These are phyloP conservation scores for Grammomys dolichurus DNA, from an alignment of 2,113 vertebrate species.

Conservation along the genomic window DNA sequence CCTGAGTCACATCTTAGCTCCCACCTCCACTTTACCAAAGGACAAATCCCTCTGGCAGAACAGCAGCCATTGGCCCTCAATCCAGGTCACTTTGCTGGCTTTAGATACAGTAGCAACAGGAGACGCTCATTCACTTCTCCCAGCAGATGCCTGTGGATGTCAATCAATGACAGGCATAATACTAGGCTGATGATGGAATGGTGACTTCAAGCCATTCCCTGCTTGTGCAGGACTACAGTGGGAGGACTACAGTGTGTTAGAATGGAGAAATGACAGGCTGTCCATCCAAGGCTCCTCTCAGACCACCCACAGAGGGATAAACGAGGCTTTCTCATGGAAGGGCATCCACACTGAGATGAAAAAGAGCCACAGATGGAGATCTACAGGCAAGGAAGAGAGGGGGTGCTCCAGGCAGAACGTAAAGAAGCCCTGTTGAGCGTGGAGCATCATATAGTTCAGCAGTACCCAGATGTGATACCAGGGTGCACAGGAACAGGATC, in stretches of 20 bases:
- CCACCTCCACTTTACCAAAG: neutral
- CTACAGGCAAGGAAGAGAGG: neutral
- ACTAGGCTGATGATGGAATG: neutral
- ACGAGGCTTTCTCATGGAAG: neutral
- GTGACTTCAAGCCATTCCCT: neutral
- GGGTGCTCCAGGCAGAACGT: no score
- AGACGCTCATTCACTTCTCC: neutral
- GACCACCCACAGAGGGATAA: neutral
- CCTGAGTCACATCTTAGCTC: neutral
- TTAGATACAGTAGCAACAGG: neutral
- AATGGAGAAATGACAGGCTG: neutral
- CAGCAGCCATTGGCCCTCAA: neutral
- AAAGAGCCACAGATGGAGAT: neutral
- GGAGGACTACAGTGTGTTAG: fast-evolving
- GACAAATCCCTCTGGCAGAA: neutral
- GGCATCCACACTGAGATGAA: no score
- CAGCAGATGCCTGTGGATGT: neutral
- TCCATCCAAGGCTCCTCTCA: neutral
- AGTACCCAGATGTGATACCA: neutral
- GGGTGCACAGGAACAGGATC: neutral
- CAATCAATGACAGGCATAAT: neutral
- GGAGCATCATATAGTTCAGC: neutral
- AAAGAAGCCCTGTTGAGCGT: neutral
- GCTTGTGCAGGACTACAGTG: neutral
- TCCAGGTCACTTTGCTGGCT: neutral